Evolutionary conservation across 1,140 invertebrate species (phyloP).

Genomic region (Spodoptera litura): DNA sequence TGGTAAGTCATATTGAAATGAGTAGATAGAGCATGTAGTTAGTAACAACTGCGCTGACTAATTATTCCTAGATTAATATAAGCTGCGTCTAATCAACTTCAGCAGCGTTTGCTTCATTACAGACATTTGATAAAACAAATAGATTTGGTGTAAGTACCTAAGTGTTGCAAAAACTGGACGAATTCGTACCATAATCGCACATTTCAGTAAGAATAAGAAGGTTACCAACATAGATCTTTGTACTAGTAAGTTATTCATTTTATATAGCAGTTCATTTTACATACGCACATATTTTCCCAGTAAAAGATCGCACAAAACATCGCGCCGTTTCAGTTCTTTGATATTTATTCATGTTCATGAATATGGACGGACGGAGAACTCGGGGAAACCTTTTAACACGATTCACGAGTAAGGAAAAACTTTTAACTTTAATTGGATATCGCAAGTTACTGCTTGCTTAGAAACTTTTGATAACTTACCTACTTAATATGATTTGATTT

Average conservation of each 20-base stretch:
- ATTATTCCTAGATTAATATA: too few species aligned
- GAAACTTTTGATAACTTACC: not conserved
- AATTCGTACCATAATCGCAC: too few species aligned
- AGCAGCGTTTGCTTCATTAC: too few species aligned
- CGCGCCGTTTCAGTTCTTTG: not conserved
- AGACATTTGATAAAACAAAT: too few species aligned
- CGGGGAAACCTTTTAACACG: conserved; percentile 20
- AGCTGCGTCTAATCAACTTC: too few species aligned
- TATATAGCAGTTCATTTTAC: not conserved
- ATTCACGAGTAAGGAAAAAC: conserved; percentile 14
- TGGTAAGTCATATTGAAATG: too few species aligned
- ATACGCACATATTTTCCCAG: not conserved
- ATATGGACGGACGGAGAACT: conserved; percentile 17
- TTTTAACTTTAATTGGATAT: conserved; percentile 39
- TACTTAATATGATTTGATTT: conserved; percentile 17
- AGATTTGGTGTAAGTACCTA: too few species aligned
- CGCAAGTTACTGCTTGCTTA: conserved; percentile 16
- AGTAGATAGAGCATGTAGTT: too few species aligned
- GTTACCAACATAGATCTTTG: too few species aligned
- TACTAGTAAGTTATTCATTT: not conserved
- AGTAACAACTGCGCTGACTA: too few species aligned
- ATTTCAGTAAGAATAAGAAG: too few species aligned
- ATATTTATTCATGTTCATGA: conserved; percentile 34
- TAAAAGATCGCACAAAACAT: not conserved
- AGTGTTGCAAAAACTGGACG: too few species aligned